Percentiles rank a stretch among this genome's conserved stretches.
These are phyloP conservation scores for Struthio camelus DNA, from an alignment of 2,113 vertebrate species.

Conservation along the genomic window DNA sequence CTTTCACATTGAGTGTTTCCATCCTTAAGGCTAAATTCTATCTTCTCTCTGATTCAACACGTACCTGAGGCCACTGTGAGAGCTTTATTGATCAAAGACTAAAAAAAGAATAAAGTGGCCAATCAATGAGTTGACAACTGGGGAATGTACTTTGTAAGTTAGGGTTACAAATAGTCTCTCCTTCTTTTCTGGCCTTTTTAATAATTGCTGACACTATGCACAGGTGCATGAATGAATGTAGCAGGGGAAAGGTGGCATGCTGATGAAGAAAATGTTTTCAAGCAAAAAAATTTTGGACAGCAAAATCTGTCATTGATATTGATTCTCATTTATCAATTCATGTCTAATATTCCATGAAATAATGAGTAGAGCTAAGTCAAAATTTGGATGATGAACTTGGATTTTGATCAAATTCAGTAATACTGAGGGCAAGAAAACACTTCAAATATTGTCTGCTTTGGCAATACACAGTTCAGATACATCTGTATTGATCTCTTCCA, in stretches of 20 bases:
- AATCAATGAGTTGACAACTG: not conserved
- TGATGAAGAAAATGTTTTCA: not conserved
- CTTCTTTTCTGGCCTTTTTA: not conserved
- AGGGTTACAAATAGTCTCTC: not conserved
- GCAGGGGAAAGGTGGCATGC: not conserved
- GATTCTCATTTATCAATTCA: not conserved
- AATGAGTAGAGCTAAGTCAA: not conserved
- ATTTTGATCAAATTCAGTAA: not conserved
- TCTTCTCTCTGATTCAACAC: not conserved
- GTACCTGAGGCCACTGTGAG: not conserved
- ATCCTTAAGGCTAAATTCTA: not conserved
- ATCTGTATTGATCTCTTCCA: not conserved
- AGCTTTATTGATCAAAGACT: not conserved
- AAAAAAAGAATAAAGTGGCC: not conserved
- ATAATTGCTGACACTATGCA: not conserved
- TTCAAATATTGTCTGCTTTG: not conserved
- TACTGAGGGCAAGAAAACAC: not conserved
- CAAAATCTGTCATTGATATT: not conserved
- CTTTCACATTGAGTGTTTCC: not conserved
- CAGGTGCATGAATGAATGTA: not conserved
- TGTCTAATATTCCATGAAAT: not conserved
- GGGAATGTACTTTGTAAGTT: not conserved
- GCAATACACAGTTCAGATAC: not conserved
- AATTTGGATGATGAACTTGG: not conserved
- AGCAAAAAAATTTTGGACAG: not conserved